Base-by-base conservation (phyloP, 2,797 vertebrate species). In the Danio albolineatus region DNA sequence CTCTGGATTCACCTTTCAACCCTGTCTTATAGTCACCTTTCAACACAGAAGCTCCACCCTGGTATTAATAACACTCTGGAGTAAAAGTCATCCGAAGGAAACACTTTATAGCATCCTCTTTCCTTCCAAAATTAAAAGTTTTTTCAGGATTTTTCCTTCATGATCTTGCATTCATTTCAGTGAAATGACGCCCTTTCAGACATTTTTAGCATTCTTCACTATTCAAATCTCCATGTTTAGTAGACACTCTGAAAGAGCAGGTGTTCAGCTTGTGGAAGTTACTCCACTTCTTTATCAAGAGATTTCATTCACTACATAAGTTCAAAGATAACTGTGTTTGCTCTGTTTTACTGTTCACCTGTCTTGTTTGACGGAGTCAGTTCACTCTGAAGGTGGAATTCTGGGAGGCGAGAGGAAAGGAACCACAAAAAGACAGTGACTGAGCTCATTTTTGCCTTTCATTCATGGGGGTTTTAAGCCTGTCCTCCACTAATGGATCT, bases 171-270 rank as follows among this genome's bases (percentile, higher is more conserved):
- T 57, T 44, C 0, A 1, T 28, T 21, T 2, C 12, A 28, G 53
- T 57, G 2, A 43, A 44, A 57, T 8, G 4, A 19, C 54, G 83
- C 83, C 76, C 78, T 89, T 89, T 85, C 71, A 79, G 56, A 85
- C 83, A 88, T 89, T 88, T 90, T 82, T 89, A 28, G 46, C 83
- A 91, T 91, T 90, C 88, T 82, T 91, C 49, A 80, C 76, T 80
- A 87, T 89, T 91, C 85, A 89, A 86, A 78, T 86, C 85, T 86
- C 21, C 5, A 7, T 48, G 10, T 46, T 67, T n/a, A 13, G 44
- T 17, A 36, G 48, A 41, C 4, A 51, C 38, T 69, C 28, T 41
- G 38, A 54, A 57, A 54, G 48, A 67, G n/a, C 69, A 66, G 64
- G 73, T 71, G 66, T 65, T 38, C 2, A 39, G 19, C 60, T 38